Conservation (phyloP, 2,113 vertebrate genomes). For the Oreochromis spilurus region DNA sequence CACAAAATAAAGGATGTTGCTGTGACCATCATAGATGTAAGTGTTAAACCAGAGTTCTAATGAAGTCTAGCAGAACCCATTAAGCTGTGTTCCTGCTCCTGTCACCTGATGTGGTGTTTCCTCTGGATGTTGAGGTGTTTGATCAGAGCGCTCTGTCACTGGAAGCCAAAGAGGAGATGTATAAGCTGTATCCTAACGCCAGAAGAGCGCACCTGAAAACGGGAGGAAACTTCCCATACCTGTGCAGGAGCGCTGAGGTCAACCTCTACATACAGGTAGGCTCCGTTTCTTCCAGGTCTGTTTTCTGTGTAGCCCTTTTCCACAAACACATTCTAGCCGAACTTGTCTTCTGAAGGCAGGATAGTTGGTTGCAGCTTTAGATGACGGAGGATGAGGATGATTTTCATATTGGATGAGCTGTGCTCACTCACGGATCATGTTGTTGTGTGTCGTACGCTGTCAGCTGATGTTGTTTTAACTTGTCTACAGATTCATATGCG, state of each 20-base stretch:
- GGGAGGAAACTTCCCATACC: conserved; percentile 94
- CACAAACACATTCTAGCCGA: neutral
- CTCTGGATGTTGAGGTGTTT: conserved; percentile 79
- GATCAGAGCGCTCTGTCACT: conserved; percentile 95
- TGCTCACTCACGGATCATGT: neutral
- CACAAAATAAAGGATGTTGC: conserved; percentile 95
- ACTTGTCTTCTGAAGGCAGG: neutral
- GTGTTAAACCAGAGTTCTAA: conserved; percentile 10
- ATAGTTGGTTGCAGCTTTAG: accelerated
- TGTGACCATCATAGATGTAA: conserved; percentile 96
- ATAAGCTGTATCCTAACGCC: conserved; percentile 93
- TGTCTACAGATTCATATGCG: conserved; percentile 86
- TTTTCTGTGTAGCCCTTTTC: neutral
- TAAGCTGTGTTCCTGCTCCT: neutral
- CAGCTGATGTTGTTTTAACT: neutral
- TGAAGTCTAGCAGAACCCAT: neutral
- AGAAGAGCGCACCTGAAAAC: conserved; percentile 97
- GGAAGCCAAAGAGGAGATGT: conserved; percentile 98
- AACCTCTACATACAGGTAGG: conserved; percentile 92
- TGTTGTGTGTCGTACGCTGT: neutral
- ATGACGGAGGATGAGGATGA: neutral
- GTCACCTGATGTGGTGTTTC: neutral
- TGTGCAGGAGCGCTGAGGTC: conserved; percentile 95
- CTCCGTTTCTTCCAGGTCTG: neutral
- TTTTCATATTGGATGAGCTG: neutral